Percentiles rank a stretch among this genome's conserved stretches.
Evolutionary conservation across 2,888 invertebrate species (phyloP).

Genomic region (Meteorus cinctellus): DNA sequence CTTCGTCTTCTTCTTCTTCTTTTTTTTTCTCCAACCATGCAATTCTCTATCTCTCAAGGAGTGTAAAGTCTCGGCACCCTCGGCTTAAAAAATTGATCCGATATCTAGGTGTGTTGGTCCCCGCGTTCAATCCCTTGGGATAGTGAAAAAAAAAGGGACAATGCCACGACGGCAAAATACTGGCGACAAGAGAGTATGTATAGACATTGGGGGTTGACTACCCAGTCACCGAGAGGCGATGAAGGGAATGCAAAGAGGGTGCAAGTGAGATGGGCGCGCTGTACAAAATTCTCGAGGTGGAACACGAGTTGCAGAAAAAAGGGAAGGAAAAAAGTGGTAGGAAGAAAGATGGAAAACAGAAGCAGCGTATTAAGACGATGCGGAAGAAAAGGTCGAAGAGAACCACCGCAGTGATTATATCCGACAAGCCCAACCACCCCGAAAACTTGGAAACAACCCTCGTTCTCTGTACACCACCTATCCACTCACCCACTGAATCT

Average conservation of each 20-base stretch:
- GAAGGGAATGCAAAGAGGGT: slow-evolving; percentile 41
- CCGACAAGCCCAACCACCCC: slow-evolving; percentile 61
- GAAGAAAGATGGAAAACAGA: slow-evolving; percentile 29
- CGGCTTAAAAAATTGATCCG: slow-evolving; percentile 74
- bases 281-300: slow-evolving; percentile 42
- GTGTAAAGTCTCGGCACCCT: slow-evolving; percentile 72
- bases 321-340: slow-evolving; percentile 34
- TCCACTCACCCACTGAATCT: slow-evolving; percentile 34
- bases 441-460: slow-evolving; percentile 59
- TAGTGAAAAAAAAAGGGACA: slow-evolving; percentile 65
- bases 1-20: slow-evolving; percentile 20
- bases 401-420: slow-evolving; percentile 67
- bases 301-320: slow-evolving; percentile 35
- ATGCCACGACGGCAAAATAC: slow-evolving; percentile 57
- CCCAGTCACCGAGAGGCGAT: slow-evolving; percentile 32
- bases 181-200: slow-evolving; percentile 11
- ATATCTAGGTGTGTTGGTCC: slow-evolving; percentile 72
- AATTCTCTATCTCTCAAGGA: slow-evolving; percentile 60
- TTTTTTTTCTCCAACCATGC: slow-evolving; percentile 45
- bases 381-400: slow-evolving; percentile 48
- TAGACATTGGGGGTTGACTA: too few relatives aligned
- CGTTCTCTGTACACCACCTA: slow-evolving; percentile 35
- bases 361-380: slow-evolving; percentile 27
- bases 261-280: slow-evolving; percentile 32
- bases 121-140: slow-evolving; percentile 64